Evolutionary conservation across 2,888 invertebrate species (phyloP).

Genomic region (Stenolophus ochropezus): DNA sequence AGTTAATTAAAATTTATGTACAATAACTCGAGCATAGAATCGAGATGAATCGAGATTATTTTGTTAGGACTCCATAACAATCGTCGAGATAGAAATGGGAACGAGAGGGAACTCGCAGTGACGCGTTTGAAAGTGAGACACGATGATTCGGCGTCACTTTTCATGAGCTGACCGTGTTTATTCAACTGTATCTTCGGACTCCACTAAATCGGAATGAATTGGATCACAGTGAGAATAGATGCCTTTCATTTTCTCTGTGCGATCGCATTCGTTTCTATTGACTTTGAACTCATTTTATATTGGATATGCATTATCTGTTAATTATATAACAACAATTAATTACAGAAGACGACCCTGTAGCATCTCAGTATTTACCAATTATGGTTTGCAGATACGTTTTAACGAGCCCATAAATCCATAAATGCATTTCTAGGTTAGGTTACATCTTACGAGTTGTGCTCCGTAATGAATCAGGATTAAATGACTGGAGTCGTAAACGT

Average conservation of each 20-base stretch:
- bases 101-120: slow-evolving; percentile 8
- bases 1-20: background rate
- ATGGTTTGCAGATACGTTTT: background rate
- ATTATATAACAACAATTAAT: slow-evolving; percentile 45
- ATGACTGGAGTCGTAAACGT: background rate
- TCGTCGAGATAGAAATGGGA: background rate
- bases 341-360: slow-evolving; percentile 45
- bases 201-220: slow-evolving; percentile 44
- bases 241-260: slow-evolving; percentile 55
- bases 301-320: slow-evolving; percentile 15
- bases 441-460: background rate
- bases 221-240: slow-evolving; percentile 41
- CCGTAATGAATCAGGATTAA: background rate
- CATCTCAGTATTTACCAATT: slow-evolving; percentile 6
- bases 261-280: slow-evolving; percentile 14
- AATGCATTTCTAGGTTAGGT: slow-evolving; percentile 1
- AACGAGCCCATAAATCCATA: background rate
- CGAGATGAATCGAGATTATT: background rate
- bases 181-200: slow-evolving; percentile 48
- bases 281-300: slow-evolving; percentile 56
- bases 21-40: background rate
- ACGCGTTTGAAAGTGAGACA: slow-evolving; percentile 52
- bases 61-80: background rate
- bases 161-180: slow-evolving; percentile 27
- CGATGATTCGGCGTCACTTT: slow-evolving; percentile 42